A percentile compares a stretch with the other conserved stretches of the same genome.
phyloP scores from a whole-genome alignment of 1,140 invertebrate genomes.

The Cataglyphis hispanica region DNA sequence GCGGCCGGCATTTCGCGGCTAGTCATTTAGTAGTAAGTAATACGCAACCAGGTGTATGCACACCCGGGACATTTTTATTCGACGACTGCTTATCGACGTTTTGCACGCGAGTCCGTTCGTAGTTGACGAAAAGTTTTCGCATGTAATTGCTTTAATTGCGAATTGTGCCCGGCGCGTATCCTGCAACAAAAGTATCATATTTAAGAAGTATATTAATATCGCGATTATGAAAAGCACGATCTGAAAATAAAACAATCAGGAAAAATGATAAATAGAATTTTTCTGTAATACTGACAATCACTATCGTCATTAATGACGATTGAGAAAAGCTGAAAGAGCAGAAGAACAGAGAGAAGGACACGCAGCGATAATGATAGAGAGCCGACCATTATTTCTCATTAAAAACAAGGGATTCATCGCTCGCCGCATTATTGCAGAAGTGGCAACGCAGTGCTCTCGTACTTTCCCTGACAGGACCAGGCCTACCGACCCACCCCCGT shows the following conservation, averaged over 20 bases:
- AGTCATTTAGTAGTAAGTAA: slow-evolving; percentile 57
- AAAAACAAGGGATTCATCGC: slow-evolving; percentile 85
- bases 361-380: slow-evolving; percentile 67
- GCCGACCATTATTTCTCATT: slow-evolving; percentile 81
- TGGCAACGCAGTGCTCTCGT: slow-evolving; percentile 73
- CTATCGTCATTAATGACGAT: not conserved
- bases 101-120: slow-evolving; percentile 1
- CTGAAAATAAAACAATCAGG: not conserved
- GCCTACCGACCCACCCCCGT: slow-evolving; percentile 72
- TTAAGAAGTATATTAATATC: not conserved
- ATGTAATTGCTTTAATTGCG: not conserved
- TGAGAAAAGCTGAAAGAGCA: not conserved
- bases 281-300: not conserved
- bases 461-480: slow-evolving; percentile 64
- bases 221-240: not conserved
- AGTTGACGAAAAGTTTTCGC: slow-evolving; percentile 23
- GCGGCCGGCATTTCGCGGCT: slow-evolving; percentile 47
- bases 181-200: not conserved
- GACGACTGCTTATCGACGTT: slow-evolving; percentile 43
- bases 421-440: slow-evolving; percentile 84
- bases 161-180: not conserved
- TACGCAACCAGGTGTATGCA: slow-evolving; percentile 6
- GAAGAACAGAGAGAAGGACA: slow-evolving; percentile 1
- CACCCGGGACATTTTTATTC: slow-evolving; percentile 29
- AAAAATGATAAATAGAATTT: not conserved